Conservation (phyloP, 2,797 vertebrate species). For the Lagocephalus sceleratus region DNA sequence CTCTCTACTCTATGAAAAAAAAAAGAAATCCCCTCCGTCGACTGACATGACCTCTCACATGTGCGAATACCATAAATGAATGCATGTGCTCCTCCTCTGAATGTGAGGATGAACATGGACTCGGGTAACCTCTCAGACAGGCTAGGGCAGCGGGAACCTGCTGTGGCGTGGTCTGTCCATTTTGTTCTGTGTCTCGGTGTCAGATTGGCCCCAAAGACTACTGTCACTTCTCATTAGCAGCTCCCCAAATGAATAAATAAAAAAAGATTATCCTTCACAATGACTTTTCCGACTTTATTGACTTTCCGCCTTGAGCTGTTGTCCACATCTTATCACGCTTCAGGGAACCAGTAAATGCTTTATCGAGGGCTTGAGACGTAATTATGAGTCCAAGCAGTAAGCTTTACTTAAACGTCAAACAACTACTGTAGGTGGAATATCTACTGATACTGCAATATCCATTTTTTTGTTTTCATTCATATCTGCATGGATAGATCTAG, state of each 20-base stretch:
- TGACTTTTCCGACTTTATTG: constrained; percentile 22
- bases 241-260: constrained; percentile 28
- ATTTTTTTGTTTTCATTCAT: too few species aligned
- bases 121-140: constrained; percentile 29
- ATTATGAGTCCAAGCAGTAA: too few species aligned
- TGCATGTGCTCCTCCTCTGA: neutral
- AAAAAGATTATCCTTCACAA: constrained; percentile 24
- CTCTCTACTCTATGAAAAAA: constrained; percentile 16
- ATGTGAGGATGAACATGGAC: constrained; percentile 13
- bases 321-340: neutral
- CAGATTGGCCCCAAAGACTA: constrained; percentile 29
- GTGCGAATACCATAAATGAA: neutral
- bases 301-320: constrained; percentile 6
- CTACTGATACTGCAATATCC: too few species aligned
- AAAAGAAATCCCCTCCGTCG: neutral
- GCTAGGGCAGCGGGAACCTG: constrained; percentile 5
- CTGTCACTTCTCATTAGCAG: constrained; percentile 31
- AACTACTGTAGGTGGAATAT: too few species aligned
- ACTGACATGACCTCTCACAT: constrained; percentile 10
- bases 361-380: too few species aligned
- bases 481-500: too few species aligned
- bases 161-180: constrained; percentile 21
- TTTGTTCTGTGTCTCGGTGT: constrained; percentile 24
- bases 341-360: too few species aligned
- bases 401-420: too few species aligned